Conservation (phyloP, 2,797 vertebrate genomes). For the Podargus strigoides region DNA sequence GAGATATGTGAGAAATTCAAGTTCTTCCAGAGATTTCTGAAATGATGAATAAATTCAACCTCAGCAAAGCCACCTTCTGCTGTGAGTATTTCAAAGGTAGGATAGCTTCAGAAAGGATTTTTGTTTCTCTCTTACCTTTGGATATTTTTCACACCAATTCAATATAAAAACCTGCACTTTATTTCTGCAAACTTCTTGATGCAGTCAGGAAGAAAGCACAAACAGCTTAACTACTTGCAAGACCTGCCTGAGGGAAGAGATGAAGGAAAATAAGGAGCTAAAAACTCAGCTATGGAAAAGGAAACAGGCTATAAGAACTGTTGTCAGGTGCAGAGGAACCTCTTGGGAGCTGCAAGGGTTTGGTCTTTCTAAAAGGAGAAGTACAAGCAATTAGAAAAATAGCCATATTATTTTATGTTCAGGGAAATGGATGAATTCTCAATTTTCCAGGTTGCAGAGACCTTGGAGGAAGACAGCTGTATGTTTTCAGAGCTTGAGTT, state of each 20-base stretch:
- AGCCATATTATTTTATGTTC: background rate
- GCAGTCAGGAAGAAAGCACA: background rate
- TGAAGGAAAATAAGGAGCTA: background rate
- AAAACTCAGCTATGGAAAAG: background rate
- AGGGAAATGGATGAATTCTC: background rate
- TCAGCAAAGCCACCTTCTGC: background rate
- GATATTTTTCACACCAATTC: background rate
- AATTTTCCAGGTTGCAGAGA: background rate
- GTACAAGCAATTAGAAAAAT: background rate
- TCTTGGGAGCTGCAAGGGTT: background rate
- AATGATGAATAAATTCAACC: background rate
- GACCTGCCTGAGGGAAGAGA: background rate
- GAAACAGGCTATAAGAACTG: background rate
- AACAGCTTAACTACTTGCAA: background rate
- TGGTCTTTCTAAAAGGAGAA: background rate
- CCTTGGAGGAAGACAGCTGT: background rate
- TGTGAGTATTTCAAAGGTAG: background rate
- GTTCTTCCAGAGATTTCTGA: background rate
- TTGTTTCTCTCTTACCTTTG: background rate
- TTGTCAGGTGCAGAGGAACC: background rate
- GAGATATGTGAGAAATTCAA: background rate
- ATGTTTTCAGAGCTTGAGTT: background rate
- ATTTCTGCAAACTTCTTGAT: background rate
- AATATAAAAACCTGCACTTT: background rate
- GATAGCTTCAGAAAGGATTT: background rate